These are phyloP conservation scores for Rambutsinella grinnellia DNA, from an alignment of 2,888 invertebrate genomes.

Conservation along the genomic window DNA sequence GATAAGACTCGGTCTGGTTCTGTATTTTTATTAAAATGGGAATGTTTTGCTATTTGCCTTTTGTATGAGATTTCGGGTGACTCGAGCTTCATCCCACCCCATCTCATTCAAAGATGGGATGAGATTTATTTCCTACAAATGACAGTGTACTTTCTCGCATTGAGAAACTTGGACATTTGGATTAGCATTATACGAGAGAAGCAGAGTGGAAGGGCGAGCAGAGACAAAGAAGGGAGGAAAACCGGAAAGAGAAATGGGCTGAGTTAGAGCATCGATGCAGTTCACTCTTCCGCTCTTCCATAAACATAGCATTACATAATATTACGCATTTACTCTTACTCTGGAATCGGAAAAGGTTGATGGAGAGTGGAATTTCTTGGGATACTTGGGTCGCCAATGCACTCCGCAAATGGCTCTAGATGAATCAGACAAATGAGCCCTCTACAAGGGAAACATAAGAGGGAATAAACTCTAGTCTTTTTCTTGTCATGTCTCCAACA, in stretches of 20 bases:
- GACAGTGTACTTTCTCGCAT: not conserved
- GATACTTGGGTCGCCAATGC: not conserved
- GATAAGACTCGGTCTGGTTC: too few relatives aligned
- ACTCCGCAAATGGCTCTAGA: not conserved
- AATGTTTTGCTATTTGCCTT: too few relatives aligned
- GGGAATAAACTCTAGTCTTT: not conserved
- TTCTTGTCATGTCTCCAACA: not conserved
- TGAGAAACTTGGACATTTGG: not conserved
- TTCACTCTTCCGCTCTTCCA: not conserved
- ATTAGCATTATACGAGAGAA: not conserved
- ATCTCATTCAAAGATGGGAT: not conserved
- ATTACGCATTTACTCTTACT: not conserved
- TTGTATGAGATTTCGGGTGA: too few relatives aligned
- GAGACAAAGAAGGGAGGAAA: constrained; percentile 23
- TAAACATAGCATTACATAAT: not conserved
- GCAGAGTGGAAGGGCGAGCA: not conserved
- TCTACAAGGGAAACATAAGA: not conserved
- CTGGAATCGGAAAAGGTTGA: not conserved
- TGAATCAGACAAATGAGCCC: not conserved
- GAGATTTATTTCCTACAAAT: not conserved
- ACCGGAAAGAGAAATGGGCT: constrained; percentile 50
- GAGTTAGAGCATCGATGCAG: not conserved
- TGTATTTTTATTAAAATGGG: too few relatives aligned
- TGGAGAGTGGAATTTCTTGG: constrained; percentile 10
- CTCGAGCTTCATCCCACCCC: too few relatives aligned